These are phyloP conservation scores for Mimas tiliae DNA, from an alignment of 2,888 invertebrate species.

Conservation along the genomic window DNA sequence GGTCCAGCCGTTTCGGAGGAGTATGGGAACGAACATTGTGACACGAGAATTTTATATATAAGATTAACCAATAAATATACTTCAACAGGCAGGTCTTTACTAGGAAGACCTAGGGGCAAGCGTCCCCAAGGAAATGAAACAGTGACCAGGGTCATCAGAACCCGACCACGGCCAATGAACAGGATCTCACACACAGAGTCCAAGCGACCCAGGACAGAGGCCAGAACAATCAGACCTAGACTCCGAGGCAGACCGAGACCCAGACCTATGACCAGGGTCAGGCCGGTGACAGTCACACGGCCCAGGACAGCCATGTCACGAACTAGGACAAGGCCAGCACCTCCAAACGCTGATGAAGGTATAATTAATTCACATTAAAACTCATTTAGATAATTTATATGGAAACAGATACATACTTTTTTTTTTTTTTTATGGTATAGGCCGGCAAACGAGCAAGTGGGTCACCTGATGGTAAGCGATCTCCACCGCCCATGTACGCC, in stretches of 20 bases:
- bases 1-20: too few species aligned
- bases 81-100: slow-evolving; percentile 4
- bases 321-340: neutral
- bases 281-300: neutral
- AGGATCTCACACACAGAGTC: neutral
- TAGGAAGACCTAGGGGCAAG: neutral
- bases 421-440: too few species aligned
- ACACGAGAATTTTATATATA: too few species aligned
- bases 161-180: neutral
- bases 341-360: neutral
- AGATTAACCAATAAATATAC: neutral
- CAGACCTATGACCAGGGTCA: neutral
- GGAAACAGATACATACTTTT: too few species aligned
- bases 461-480: too few species aligned
- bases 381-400: too few species aligned
- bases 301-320: neutral
- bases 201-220: neutral
- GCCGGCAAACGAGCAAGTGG: too few species aligned
- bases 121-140: neutral
- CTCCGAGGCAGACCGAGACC: neutral
- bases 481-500: too few species aligned
- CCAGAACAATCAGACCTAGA: neutral
- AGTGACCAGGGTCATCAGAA: neutral
- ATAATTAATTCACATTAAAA: neutral
- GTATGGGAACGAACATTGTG: too few species aligned